Percentiles rank a stretch among this genome's conserved stretches.
phyloP scores from a whole-genome alignment of 2,888 invertebrate genomes.

The Thereva unica region DNA sequence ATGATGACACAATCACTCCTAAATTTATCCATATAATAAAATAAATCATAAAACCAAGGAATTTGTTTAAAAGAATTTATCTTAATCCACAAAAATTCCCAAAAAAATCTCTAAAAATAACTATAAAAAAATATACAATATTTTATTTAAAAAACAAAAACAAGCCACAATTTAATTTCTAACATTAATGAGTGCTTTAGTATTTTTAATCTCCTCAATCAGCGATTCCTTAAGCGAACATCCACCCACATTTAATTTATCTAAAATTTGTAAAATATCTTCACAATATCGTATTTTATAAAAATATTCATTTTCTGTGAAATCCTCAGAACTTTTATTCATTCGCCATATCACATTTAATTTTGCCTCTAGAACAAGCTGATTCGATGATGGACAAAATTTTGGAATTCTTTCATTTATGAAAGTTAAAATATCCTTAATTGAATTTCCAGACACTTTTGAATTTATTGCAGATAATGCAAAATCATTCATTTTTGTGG shows the following conservation, averaged over 20 bases:
- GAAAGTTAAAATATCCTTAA: conserved; percentile 54
- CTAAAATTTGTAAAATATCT: conserved; percentile 53
- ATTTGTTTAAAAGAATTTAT: too few relatives aligned
- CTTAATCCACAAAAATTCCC: too few relatives aligned
- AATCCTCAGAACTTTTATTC: conserved; percentile 50
- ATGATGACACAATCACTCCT: too few relatives aligned
- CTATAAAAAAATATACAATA: too few relatives aligned
- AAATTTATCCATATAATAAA: too few relatives aligned
- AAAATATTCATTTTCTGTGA: conserved; percentile 50
- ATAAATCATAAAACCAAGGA: too few relatives aligned
- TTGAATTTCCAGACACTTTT: conserved; percentile 49
- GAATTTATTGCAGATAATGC: conserved; percentile 55
- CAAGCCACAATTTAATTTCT: not conserved
- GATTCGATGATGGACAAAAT: conserved; percentile 55
- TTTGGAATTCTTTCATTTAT: conserved; percentile 55
- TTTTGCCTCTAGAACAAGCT: conserved; percentile 57
- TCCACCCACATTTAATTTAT: conserved; percentile 56
- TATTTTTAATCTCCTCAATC: conserved; percentile 50
- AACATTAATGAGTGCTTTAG: not conserved
- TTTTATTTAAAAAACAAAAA: too few relatives aligned
- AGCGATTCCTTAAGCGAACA: conserved; percentile 55
- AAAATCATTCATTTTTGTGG: conserved; percentile 55
- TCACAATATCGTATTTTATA: conserved; percentile 54
- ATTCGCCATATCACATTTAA: conserved; percentile 57
- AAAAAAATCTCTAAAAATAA: too few relatives aligned